A percentile compares a stretch with the other conserved stretches of the same genome.
phyloP scores from a whole-genome alignment of 2,888 invertebrate genomes.

The Thumatha senex region DNA sequence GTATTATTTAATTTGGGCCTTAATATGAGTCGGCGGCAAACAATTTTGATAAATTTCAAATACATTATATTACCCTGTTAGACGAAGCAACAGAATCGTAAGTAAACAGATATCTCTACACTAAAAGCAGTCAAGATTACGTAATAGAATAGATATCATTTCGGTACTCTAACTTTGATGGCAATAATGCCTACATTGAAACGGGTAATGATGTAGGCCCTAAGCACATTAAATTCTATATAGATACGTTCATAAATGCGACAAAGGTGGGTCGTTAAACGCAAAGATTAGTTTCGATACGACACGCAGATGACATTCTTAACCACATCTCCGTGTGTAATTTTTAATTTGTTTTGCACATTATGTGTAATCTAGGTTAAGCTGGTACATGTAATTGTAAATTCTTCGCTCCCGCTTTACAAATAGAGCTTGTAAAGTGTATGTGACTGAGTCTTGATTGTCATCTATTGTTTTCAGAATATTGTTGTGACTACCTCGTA shows the following conservation, averaged over 20 bases:
- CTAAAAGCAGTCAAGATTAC: not conserved
- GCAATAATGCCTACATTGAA: conserved; percentile 10
- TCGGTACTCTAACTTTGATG: conserved; percentile 1
- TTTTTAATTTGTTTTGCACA: conserved; percentile 28
- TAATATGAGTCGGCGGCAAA: too few relatives aligned
- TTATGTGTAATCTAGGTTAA: conserved; percentile 12
- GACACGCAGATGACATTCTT: conserved; percentile 50
- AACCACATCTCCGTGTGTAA: conserved; percentile 44
- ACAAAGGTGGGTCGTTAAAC: conserved; percentile 37
- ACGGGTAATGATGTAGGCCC: conserved; percentile 13
- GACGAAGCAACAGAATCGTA: too few relatives aligned
- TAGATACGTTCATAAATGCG: conserved; percentile 16
- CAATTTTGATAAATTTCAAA: too few relatives aligned
- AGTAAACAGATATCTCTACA: too few relatives aligned
- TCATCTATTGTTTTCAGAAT: too few relatives aligned
- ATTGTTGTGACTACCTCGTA: too few relatives aligned
- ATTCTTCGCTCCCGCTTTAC: conserved; percentile 8
- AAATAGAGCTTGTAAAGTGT: too few relatives aligned
- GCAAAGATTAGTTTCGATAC: conserved; percentile 49
- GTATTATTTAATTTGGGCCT: too few relatives aligned
- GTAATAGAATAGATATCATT: conserved; percentile 1
- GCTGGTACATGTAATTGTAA: not conserved
- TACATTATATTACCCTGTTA: too few relatives aligned
- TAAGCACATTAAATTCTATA: conserved; percentile 12
- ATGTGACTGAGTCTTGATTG: too few relatives aligned